Percentiles rank a stretch among this genome's conserved stretches.
phyloP scores from a whole-genome alignment of 2,113 vertebrate species.

The Hyperoodon ampullatus region DNA sequence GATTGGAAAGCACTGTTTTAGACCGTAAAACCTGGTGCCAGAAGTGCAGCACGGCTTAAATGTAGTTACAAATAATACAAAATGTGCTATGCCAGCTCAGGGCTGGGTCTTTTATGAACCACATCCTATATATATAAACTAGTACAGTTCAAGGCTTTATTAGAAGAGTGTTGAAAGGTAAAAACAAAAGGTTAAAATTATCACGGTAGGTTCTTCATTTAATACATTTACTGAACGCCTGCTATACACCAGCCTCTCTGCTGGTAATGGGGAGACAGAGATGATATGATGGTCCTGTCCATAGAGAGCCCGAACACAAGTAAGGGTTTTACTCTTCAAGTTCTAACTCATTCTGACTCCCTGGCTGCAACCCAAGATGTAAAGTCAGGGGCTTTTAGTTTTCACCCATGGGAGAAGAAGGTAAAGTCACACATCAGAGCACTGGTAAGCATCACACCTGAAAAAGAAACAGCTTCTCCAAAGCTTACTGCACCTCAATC shows the following conservation, averaged over 20 bases:
- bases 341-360: background rate
- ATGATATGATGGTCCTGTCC: background rate
- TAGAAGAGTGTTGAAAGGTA: background rate
- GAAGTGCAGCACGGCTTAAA: background rate
- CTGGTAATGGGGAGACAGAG: background rate
- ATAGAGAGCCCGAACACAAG: background rate
- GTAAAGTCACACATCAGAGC: background rate
- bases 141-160: background rate
- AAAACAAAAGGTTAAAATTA: constrained; percentile 33
- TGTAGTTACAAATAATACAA: background rate
- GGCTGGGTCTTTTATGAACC: background rate
- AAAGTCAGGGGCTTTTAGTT: constrained; percentile 23
- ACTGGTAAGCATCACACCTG: background rate
- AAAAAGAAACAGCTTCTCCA: constrained; percentile 20
- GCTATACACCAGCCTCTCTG: background rate
- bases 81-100: background rate
- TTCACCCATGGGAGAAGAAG: background rate
- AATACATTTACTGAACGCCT: background rate
- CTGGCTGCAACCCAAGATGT: background rate
- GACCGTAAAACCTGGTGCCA: background rate
- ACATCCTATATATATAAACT: background rate
- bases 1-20: background rate
- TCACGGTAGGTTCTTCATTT: background rate
- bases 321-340: background rate
- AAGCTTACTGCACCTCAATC: background rate